Base-by-base conservation (phyloP, 2,113 vertebrate species). In the Psilopsiagon aurifrons region DNA sequence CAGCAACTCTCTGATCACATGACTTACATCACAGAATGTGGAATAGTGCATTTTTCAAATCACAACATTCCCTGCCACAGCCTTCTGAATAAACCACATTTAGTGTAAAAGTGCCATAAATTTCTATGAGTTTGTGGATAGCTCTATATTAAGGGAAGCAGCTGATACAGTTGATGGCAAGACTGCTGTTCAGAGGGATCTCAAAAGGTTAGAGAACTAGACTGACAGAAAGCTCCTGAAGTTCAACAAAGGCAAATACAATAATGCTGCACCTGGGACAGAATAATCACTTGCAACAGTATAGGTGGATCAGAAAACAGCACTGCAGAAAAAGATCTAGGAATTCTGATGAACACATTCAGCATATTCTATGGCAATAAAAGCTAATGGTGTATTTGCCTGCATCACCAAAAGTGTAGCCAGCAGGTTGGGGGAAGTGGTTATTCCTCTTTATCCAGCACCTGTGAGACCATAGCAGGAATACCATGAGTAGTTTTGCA, bases 1-100 rank as follows among this genome's bases (percentile, higher is more conserved):
- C 85, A 94, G 94, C 91, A 90, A 67, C 89, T 90, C 73, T 76
- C 95, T 60, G 43, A 70, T 95, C 96, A 97, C 19, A 86, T 97
- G 97, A 94, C 85, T 79, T 47, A 70, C 47, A 64, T 10, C 73
- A 89, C 63, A 37, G 71, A 74, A 60, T 12, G 46, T 35, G 57
- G 52, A 88, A 47, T 37, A 29, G n/a, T 60, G 51, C 59, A 52
- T 70, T 57, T 80, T 76, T 66, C 80, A 54, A 87, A 63, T 74
- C 41, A 20, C 37, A 74, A 29, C 69, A 49, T 43, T 60, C 27
- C 75, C 51, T 85, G 69, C 31, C 69, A 88, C 35, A 37, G 63
- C 63, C 63, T 76, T n/a, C 80, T 19, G 39, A 80, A 76, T 37
- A 88, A 88, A 54, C 19, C 57, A 8, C 23, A 13, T 29, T 52